Conservation (phyloP, 64 coral and sea anemone species). For the Porites lutea region DNA sequence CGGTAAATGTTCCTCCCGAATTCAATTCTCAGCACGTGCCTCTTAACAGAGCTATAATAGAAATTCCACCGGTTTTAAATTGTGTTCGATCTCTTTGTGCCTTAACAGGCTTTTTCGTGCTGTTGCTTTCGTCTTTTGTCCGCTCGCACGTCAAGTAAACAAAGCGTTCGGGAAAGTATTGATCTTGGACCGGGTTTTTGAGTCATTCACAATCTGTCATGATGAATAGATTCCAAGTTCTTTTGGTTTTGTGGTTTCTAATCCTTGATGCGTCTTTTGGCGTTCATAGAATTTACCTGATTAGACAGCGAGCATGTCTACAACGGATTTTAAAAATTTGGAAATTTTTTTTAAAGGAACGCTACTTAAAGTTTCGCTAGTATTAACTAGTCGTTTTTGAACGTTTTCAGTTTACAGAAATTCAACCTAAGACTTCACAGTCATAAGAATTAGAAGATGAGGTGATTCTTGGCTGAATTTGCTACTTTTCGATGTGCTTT, state of each 20-base stretch:
- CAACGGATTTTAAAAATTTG: background rate
- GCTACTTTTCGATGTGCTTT: background rate
- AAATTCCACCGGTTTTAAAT: constrained; percentile 49
- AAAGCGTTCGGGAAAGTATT: constrained; percentile 11
- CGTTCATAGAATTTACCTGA: background rate
- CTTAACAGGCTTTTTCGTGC: constrained; percentile 14
- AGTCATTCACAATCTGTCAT: constrained; percentile 15
- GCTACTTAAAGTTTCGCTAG: no score
- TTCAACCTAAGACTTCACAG: no score
- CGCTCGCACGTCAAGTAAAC: background rate
- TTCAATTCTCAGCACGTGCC: constrained; percentile 9
- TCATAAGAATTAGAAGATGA: background rate
- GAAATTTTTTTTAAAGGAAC: no score
- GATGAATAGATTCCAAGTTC: constrained; percentile 24
- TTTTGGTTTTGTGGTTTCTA: constrained; percentile 54
- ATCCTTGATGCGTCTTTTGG: constrained; percentile 31
- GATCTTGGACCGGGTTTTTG: background rate
- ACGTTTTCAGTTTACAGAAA: no score
- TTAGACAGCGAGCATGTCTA: background rate
- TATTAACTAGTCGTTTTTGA: no score
- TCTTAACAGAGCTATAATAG: constrained; percentile 15
- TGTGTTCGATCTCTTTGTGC: constrained; percentile 25
- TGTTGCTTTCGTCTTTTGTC: constrained; percentile 29
- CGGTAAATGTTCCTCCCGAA: background rate
- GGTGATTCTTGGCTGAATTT: background rate